Evolutionary conservation across 2,888 invertebrate species (phyloP).

Genomic region (Pollenia amentaria): DNA sequence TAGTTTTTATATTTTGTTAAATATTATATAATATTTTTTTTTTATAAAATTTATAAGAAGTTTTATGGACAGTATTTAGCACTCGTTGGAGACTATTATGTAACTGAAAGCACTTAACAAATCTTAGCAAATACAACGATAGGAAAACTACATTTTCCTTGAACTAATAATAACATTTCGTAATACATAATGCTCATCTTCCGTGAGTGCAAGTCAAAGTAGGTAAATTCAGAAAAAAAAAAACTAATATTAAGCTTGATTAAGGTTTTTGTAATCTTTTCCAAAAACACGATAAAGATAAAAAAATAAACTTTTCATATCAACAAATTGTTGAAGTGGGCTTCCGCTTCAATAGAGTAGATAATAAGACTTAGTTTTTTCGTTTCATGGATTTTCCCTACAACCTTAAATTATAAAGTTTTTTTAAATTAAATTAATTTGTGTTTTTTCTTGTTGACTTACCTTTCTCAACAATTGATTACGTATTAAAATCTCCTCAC

Average conservation of each 20-base stretch:
- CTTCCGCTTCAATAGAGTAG: conserved; percentile 78
- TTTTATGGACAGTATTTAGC: too few relatives aligned
- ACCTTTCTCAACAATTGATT: conserved; percentile 80
- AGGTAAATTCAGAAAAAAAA: conserved; percentile 19
- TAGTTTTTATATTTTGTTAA: too few relatives aligned
- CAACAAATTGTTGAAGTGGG: conserved; percentile 13
- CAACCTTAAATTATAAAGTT: neutral
- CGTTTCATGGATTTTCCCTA: neutral
- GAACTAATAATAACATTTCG: conserved; percentile 13
- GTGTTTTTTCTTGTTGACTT: conserved; percentile 64
- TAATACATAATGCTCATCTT: conserved; percentile 26
- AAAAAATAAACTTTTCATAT: conserved; percentile 18
- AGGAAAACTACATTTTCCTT: neutral
- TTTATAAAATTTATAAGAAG: too few relatives aligned
- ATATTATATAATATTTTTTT: too few relatives aligned
- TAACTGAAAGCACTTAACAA: too few relatives aligned
- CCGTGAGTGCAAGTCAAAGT: conserved; percentile 29
- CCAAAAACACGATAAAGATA: conserved; percentile 13
- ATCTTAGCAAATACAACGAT: too few relatives aligned
- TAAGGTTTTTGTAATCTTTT: conserved; percentile 18
- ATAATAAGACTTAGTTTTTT: conserved; percentile 73
- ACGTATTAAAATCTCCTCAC: conserved; percentile 76
- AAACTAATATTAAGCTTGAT: conserved; percentile 4
- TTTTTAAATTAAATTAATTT: neutral
- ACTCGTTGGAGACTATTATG: too few relatives aligned